These are phyloP conservation scores for Laticauda colubrina DNA, from an alignment of 2,113 vertebrate species.

Conservation along the genomic window DNA sequence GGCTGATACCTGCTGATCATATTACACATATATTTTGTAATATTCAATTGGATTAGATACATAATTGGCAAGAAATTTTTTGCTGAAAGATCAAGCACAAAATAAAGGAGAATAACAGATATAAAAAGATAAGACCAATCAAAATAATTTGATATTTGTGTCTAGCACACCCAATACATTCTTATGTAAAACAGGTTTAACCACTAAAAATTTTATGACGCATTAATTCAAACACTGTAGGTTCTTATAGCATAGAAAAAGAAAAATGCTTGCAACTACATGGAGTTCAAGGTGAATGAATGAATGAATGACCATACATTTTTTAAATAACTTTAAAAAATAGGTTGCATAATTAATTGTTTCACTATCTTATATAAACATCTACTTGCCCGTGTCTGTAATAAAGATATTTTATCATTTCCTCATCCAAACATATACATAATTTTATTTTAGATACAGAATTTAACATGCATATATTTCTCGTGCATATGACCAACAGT, in stretches of 20 bases:
- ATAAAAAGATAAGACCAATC: neutral
- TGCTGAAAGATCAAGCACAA: neutral
- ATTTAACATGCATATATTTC: neutral
- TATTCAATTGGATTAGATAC: neutral
- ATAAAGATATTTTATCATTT: neutral
- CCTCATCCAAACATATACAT: neutral
- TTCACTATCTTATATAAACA: conserved; percentile 8
- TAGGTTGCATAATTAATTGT: neutral
- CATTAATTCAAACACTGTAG: neutral
- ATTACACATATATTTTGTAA: neutral
- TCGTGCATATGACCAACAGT: accelerated
- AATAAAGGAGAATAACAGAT: neutral
- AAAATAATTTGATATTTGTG: neutral
- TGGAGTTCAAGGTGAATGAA: neutral
- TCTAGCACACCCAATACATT: neutral
- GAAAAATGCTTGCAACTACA: neutral
- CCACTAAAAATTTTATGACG: neutral
- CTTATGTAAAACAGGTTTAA: neutral
- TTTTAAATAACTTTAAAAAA: neutral
- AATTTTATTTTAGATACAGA: neutral
- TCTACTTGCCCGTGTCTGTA: conserved; percentile 52
- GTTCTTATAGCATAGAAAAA: neutral
- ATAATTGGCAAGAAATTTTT: neutral
- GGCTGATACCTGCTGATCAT: neutral
- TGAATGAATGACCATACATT: neutral